Base-by-base conservation (phyloP, 2,113 vertebrate species). In the Brachyistius frenatus region DNA sequence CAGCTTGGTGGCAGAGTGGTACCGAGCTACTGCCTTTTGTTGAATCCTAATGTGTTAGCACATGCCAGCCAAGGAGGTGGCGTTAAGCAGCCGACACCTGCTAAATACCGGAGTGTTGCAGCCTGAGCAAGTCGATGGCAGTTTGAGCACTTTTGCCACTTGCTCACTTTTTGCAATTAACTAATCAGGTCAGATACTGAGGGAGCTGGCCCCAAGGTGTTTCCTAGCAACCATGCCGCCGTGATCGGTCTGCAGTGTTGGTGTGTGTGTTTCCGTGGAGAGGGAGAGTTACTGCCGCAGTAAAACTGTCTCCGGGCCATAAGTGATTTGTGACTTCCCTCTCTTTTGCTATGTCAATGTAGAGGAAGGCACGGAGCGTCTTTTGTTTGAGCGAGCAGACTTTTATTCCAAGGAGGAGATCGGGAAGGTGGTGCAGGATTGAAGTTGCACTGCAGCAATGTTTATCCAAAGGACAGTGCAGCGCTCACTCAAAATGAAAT, bases 201-300 rank as follows among this genome's bases (percentile, higher is more conserved):
- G 86, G 84, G 92, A 92, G 86, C 91, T 79, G 86, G 92, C 87
- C 89, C 85, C 67, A 75, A 91, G 92, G 90, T 92, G 94, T 95
- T 94, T 93, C 94, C 89, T 94, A 95, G 94, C 94, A 95, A 95
- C 94, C 76, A 74, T 58, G 76, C 72, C 73, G 56, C 89, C 63
- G 68, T 49, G 80, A 81, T 87, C 66, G 70, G 88, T 79, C 80
- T 60, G 78, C 87, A 85, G 81, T 82, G 84, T 86, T 60, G 82
- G 89, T 88, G 84, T 88, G 83, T 82, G 86, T 68, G 78, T 77
- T 37, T 89, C 71, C 58, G 84, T 68, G 81, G 60, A 63, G 87
- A 86, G 80, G 64, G 75, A 86, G 91, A 93, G 85, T 92, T 92
- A 93, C 88, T 91, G 92, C 87, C 2, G 89, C 87, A 92, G 91